A percentile compares a stretch with the other conserved stretches of the same genome.
Evolutionary conservation across 1,140 invertebrate species (phyloP).

Genomic region (Gryon sp.): DNA sequence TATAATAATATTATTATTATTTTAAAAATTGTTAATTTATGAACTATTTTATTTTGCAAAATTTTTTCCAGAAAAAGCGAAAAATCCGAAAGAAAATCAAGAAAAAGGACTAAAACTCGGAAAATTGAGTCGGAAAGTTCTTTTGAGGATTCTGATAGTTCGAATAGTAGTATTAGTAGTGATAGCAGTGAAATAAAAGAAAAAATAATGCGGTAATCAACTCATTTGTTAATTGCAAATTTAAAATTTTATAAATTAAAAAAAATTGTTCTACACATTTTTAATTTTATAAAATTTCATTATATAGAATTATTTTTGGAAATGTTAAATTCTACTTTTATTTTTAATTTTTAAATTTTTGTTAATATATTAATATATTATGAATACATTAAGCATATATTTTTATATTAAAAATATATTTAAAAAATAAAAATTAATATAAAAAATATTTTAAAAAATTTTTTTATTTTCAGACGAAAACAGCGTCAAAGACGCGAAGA

Average conservation of each 20-base stretch:
- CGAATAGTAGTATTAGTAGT: conserved; percentile 28
- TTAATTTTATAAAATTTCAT: too few species aligned
- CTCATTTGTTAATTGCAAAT: too few species aligned
- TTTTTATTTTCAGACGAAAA: conserved; percentile 63
- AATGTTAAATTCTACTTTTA: too few species aligned
- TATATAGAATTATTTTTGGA: too few species aligned
- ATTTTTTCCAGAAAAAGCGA: conserved; percentile 25
- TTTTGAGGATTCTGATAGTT: conserved; percentile 12
- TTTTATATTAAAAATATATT: too few species aligned
- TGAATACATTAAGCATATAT: too few species aligned
- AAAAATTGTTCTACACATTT: too few species aligned
- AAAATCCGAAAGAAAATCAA: conserved; percentile 23
- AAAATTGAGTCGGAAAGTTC: conserved; percentile 25
- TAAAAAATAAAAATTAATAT: conserved; percentile 29
- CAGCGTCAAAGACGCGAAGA: conserved; percentile 70
- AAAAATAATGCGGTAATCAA: conserved; percentile 35
- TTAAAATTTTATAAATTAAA: background rate
- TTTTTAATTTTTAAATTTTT: too few species aligned
- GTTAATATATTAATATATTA: too few species aligned
- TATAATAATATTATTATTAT: background rate
- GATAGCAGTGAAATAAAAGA: conserved; percentile 32
- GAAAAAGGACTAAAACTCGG: conserved; percentile 8
- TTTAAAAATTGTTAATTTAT: background rate
- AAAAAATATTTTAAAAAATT: conserved; percentile 26
- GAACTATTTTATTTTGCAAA: conserved; percentile 24